Base-by-base conservation (phyloP, 2,888 invertebrate genomes). In the Polymixis lichenea region DNA sequence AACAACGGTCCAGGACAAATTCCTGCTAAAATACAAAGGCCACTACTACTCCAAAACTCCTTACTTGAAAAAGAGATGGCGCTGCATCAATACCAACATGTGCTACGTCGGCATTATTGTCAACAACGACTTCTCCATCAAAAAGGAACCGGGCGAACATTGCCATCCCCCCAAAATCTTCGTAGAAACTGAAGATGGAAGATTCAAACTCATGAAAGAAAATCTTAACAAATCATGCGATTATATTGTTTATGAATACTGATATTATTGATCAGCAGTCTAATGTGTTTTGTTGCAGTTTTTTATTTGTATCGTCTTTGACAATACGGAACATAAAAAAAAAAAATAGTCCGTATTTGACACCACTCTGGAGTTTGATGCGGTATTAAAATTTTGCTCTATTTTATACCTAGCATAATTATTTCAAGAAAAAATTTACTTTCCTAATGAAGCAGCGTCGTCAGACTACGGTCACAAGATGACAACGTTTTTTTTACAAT, bases 31-130 rank as follows among this genome's bases (percentile, higher is more conserved):
- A 72, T 94, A 94, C 82, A 91, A 92, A 79, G 92, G 92, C 0
- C 92, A 94, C 70, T 94, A 92, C 75, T 94, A 94, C 82, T 85
- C 90, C 3, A 91, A 90, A 75, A 87, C 91, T 5, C 93, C 94
- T 1, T 91, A 93, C 49, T 80, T 90, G 66, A 87, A 86, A 75
- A 89, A 88, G 38, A 89, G 92, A 73, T 95, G 94, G 94, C 84
- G 94, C 3, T 95, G 94, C 72, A 90, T 94, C 46, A 92, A 93
- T 75, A 94, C 94, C 0, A 92, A 89, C 62, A 84, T 74, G 1
- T 94, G 94, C 69, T 93, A 82, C 71, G 91, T 91, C 0, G 85
- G 89, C 0, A 70, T 94, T 6, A 85, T 75, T 3, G 88, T 94
- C 0, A 88, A 90, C 60, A 82, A 89, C 8, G 91, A 92, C 68